Evolutionary conservation across 2,888 invertebrate species (phyloP).

Genomic region (Steromphala cineraria): DNA sequence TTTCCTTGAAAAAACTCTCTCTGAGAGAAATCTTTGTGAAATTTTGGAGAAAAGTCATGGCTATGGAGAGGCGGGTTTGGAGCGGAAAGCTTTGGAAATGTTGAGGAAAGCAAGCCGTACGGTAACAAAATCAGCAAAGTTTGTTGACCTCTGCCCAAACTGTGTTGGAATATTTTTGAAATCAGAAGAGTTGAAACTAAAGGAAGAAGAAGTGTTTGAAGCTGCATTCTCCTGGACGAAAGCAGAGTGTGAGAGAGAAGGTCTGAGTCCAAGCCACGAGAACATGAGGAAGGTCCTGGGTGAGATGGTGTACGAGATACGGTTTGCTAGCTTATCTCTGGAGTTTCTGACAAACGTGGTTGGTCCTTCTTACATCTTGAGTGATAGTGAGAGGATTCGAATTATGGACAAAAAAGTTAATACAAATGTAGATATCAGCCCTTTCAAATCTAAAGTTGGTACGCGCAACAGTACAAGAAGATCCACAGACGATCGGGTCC

Average conservation of each 20-base stretch:
- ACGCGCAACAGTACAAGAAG: too few relatives aligned
- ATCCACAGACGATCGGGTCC: too few relatives aligned
- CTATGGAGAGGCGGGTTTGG: background rate
- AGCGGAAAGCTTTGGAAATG: background rate
- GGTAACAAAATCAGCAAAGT: background rate
- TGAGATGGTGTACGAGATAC: background rate
- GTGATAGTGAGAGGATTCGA: background rate
- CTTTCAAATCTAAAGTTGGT: background rate
- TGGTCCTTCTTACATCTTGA: background rate
- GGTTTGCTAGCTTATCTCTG: background rate
- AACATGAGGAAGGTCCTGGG: background rate
- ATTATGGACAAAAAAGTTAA: background rate
- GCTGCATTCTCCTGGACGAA: background rate
- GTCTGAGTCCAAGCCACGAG: background rate
- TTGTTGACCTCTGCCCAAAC: background rate
- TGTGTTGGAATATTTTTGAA: background rate
- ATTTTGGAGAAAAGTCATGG: background rate
- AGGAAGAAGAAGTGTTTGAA: background rate
- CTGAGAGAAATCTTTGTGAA: background rate
- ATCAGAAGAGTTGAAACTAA: background rate
- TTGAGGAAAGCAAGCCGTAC: background rate
- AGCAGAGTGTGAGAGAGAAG: background rate
- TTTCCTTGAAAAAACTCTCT: background rate
- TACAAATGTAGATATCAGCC: background rate
- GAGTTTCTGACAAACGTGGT: background rate